A percentile compares a stretch with the other conserved stretches of the same genome.
phyloP scores from a whole-genome alignment of 2,797 vertebrate species.

The Tenualosa thibaudeaui region DNA sequence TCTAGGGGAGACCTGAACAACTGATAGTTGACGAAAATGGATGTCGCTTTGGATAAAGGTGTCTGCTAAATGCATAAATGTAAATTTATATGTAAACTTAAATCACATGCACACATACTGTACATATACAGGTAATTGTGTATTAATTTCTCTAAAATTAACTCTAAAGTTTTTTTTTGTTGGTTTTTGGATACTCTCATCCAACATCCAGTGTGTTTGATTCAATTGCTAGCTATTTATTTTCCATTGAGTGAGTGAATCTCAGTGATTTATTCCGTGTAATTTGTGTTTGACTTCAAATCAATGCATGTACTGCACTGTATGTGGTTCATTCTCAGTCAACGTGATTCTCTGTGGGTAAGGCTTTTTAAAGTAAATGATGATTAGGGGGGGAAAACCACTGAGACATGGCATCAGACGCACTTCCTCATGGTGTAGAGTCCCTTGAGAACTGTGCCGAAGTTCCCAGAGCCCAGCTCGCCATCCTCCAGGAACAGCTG shows the following conservation, averaged over 20 bases:
- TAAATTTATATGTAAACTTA: too few relatives aligned
- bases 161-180: too few relatives aligned
- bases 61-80: too few relatives aligned
- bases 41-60: too few relatives aligned
- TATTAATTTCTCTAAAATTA: too few relatives aligned
- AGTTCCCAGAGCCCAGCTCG: slow-evolving; percentile 95
- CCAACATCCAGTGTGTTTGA: neutral
- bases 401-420: slow-evolving; percentile 31
- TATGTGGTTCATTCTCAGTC: neutral
- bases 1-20: too few relatives aligned
- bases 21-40: too few relatives aligned
- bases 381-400: neutral
- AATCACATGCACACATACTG: too few relatives aligned
- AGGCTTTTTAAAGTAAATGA: neutral
- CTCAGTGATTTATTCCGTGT: neutral
- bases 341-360: neutral
- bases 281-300: neutral
- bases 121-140: too few relatives aligned
- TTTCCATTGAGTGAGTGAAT: neutral
- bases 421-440: slow-evolving; percentile 89
- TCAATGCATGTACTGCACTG: neutral
- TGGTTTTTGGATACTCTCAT: too few relatives aligned
- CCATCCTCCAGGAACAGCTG: slow-evolving; percentile 84
- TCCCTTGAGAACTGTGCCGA: slow-evolving; percentile 92
- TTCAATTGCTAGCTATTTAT: neutral